phyloP scores from a whole-genome alignment of 2,113 vertebrate genomes.

The Caranx melampygus region DNA sequence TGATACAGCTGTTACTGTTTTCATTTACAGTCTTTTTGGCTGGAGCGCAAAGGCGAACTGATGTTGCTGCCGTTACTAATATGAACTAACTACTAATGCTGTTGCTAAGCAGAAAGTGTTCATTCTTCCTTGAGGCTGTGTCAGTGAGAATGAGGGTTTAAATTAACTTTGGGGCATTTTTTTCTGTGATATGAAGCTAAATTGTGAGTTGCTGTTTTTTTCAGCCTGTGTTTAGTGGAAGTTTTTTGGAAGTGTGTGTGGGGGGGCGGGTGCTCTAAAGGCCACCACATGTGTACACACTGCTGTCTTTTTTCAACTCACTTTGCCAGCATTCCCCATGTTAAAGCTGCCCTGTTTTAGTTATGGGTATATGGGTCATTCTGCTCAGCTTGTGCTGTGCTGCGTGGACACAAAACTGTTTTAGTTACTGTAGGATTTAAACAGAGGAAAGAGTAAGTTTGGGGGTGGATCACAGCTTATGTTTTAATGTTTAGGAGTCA shows the following conservation, averaged over 20 bases:
- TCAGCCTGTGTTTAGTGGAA: neutral
- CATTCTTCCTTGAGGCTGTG: neutral
- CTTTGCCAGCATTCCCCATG: neutral
- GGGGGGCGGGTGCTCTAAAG: neutral
- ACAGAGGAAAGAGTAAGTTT: conserved; percentile 21
- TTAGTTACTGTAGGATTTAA: conserved; percentile 41
- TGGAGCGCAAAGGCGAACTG: too few species aligned
- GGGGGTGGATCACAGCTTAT: neutral
- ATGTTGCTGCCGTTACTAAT: too few species aligned
- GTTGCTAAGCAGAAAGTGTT: neutral
- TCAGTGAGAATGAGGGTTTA: neutral
- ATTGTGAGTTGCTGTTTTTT: neutral
- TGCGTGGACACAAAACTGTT: conserved; percentile 28
- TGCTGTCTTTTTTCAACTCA: neutral
- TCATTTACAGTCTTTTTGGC: conserved; percentile 4
- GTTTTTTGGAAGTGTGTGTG: neutral
- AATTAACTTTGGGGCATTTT: neutral
- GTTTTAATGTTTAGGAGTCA: conserved; percentile 16
- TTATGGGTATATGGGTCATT: conserved; percentile 41
- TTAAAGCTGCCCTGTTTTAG: conserved; percentile 36
- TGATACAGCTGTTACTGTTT: conserved; percentile 2
- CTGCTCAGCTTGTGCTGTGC: conserved; percentile 22
- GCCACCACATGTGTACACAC: neutral
- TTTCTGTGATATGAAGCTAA: neutral
- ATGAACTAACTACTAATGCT: neutral